These are phyloP conservation scores for Campoplex nolae DNA, from an alignment of 2,888 invertebrate species.

Conservation along the genomic window DNA sequence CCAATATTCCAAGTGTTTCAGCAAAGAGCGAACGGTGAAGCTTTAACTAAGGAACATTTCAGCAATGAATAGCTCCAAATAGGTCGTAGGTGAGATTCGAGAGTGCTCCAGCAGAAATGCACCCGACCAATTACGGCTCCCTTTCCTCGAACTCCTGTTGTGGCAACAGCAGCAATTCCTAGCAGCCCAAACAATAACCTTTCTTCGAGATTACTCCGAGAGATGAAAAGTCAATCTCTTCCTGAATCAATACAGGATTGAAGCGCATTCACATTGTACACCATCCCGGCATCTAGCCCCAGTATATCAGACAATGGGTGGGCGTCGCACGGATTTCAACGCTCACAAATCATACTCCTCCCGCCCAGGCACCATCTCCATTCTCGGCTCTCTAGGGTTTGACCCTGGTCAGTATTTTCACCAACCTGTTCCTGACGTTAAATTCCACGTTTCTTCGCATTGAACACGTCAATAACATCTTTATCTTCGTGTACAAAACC, in stretches of 20 bases:
- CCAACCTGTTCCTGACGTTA: slow-evolving; percentile 26
- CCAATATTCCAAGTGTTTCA: slow-evolving; percentile 56
- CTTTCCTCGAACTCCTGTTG: slow-evolving; percentile 16
- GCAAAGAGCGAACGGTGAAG: slow-evolving; percentile 6
- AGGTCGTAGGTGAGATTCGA: slow-evolving; percentile 54
- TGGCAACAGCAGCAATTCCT: slow-evolving; percentile 49
- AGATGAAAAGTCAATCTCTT: slow-evolving; percentile 67
- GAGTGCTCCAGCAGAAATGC: slow-evolving; percentile 57
- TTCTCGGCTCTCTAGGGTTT: slow-evolving; percentile 38
- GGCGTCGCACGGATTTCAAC: slow-evolving; percentile 60
- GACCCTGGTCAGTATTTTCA: slow-evolving; percentile 44
- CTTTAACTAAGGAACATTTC: slow-evolving; percentile 30
- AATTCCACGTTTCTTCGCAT: slow-evolving; percentile 6
- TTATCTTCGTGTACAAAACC: not conserved
- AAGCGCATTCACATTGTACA: slow-evolving; percentile 63
- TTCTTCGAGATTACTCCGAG: slow-evolving; percentile 67
- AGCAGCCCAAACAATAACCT: slow-evolving; percentile 65
- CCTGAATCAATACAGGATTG: slow-evolving; percentile 67
- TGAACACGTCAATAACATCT: not conserved
- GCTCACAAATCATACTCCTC: slow-evolving; percentile 37
- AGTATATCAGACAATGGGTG: slow-evolving; percentile 58
- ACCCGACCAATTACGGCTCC: slow-evolving; percentile 64
- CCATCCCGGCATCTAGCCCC: slow-evolving; percentile 44
- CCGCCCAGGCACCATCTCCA: slow-evolving; percentile 38
- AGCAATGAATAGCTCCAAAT: slow-evolving; percentile 43